A percentile compares a stretch with the other conserved stretches of the same genome.
Evolutionary conservation across 2,888 invertebrate species (phyloP).

Genomic region (Drosophila leonis): DNA sequence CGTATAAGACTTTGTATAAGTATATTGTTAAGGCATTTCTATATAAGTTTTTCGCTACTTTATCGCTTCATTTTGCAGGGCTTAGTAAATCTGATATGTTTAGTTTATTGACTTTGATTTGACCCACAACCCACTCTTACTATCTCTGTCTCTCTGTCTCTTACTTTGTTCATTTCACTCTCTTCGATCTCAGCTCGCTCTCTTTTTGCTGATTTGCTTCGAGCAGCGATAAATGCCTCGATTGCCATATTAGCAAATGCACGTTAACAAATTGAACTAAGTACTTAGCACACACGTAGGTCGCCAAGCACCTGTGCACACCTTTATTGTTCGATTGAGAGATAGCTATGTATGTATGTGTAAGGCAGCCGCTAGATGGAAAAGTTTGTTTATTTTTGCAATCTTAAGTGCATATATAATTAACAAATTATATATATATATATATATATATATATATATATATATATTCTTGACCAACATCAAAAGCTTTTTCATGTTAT

Average conservation of each 20-base stretch:
- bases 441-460: not conserved
- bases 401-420: not conserved
- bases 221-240: slow-evolving; percentile 24
- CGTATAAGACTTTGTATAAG: not conserved
- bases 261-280: slow-evolving; percentile 12
- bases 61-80: not conserved
- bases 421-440: too few species aligned
- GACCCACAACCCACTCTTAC: slow-evolving; percentile 13
- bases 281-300: slow-evolving; percentile 1
- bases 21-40: not conserved
- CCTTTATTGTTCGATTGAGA: not conserved
- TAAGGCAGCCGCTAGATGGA: not conserved
- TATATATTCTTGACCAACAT: not conserved
- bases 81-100: not conserved
- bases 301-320: not conserved
- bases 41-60: not conserved
- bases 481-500: not conserved
- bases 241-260: slow-evolving; percentile 24
- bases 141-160: slow-evolving; percentile 12
- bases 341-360: not conserved
- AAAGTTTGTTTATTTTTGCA: slow-evolving; percentile 20
- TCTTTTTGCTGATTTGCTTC: slow-evolving; percentile 5
- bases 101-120: slow-evolving; percentile 36
- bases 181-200: slow-evolving; percentile 5
- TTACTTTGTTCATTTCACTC: not conserved